Evolutionary conservation across 2,113 vertebrate species (phyloP).

Genomic region (Ammodytes marinus): DNA sequence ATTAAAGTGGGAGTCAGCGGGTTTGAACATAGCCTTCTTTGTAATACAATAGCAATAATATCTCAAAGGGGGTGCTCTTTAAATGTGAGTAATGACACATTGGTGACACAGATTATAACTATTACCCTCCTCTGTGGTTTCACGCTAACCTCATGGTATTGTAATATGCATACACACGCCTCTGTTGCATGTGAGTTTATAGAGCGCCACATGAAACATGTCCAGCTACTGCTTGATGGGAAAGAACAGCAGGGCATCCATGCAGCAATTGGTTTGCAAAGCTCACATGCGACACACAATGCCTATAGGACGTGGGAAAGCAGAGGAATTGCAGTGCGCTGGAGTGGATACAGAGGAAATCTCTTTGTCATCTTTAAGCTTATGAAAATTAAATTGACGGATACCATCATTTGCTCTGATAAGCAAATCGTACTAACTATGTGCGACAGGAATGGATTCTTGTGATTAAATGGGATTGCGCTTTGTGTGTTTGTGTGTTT

Average conservation of each 20-base stretch:
- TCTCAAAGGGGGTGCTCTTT: neutral
- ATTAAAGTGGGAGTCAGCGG: conserved; percentile 26
- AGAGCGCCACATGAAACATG: neutral
- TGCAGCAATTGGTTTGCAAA: conserved; percentile 3
- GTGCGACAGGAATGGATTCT: conserved; percentile 71
- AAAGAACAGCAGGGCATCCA: conserved; percentile 16
- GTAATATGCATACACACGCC: neutral
- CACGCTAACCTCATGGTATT: neutral
- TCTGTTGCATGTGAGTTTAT: neutral
- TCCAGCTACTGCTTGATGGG: neutral
- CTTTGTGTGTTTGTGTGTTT: conserved; percentile 1
- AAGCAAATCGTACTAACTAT: conserved; percentile 61
- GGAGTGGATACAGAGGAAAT: conserved; percentile 53
- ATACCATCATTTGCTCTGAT: conserved; percentile 71
- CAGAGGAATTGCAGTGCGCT: conserved; percentile 29
- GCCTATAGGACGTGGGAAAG: conserved; percentile 64
- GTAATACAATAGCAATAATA: conserved; percentile 2
- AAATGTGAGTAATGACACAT: conserved; percentile 6
- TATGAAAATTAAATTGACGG: conserved; percentile 77
- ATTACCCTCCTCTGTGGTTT: neutral
- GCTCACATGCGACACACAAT: conserved; percentile 23
- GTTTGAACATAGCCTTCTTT: conserved; percentile 35
- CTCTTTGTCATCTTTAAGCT: conserved; percentile 63
- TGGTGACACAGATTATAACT: neutral
- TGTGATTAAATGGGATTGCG: conserved; percentile 64